Evolutionary conservation across 92 coral and sea anemone genomes (phyloP).

Genomic region (Umimayanthus chanpuru): DNA sequence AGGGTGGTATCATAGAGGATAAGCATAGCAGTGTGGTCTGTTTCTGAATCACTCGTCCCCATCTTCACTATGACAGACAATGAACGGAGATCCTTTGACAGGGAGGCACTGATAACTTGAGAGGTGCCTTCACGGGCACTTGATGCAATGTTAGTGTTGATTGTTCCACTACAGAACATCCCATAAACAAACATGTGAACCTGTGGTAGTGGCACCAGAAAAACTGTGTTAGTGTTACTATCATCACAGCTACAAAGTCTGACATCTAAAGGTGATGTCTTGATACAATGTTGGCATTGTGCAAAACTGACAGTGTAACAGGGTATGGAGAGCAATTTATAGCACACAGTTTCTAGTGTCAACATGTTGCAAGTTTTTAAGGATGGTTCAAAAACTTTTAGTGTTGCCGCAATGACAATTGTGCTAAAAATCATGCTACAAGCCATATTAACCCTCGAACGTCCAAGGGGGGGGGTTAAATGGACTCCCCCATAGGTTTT

Average conservation of each 20-base stretch:
- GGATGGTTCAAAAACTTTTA: too few relatives aligned
- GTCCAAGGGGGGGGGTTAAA: too few relatives aligned
- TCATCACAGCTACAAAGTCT: not conserved
- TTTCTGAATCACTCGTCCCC: constrained; percentile 33
- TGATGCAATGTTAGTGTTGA: constrained; percentile 49
- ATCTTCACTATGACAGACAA: constrained; percentile 70
- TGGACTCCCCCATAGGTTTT: too few relatives aligned
- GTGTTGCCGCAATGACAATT: too few relatives aligned
- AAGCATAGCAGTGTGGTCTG: constrained; percentile 41
- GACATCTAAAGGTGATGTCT: too few relatives aligned
- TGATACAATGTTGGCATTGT: too few relatives aligned
- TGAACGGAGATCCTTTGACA: constrained; percentile 66
- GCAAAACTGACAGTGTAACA: too few relatives aligned
- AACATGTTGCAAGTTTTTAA: too few relatives aligned
- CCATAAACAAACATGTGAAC: constrained; percentile 82
- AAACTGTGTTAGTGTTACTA: not conserved
- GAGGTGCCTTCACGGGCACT: constrained; percentile 14
- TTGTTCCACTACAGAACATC: constrained; percentile 72
- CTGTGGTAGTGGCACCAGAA: not conserved
- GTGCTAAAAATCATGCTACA: too few relatives aligned
- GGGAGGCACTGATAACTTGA: constrained; percentile 64
- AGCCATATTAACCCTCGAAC: too few relatives aligned
- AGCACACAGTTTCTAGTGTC: too few relatives aligned
- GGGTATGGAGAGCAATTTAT: too few relatives aligned
- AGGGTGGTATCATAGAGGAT: constrained; percentile 76